Conservation (phyloP, 2,113 vertebrate genomes). For the Zosterops lateralis region DNA sequence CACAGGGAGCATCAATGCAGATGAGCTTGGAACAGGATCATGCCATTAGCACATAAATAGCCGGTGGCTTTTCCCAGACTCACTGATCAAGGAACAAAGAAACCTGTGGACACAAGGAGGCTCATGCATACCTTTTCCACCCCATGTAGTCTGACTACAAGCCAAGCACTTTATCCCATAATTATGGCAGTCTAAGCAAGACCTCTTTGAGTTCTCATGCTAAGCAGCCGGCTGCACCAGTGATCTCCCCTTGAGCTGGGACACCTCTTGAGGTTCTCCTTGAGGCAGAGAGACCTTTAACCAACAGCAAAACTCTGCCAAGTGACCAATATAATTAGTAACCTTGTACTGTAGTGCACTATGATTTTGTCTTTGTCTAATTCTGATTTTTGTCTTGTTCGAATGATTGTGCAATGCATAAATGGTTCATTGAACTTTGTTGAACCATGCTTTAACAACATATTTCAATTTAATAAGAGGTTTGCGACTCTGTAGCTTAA, state of each 20-base stretch:
- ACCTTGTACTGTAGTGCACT: not conserved
- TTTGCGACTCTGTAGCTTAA: not conserved
- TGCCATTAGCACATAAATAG: rapidly evolving
- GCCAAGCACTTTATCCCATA: not conserved
- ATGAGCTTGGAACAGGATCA: not conserved
- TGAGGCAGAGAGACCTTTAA: not conserved
- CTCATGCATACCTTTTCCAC: not conserved
- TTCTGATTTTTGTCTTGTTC: not conserved
- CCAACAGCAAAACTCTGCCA: not conserved
- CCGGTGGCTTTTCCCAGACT: rapidly evolving
- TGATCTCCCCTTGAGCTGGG: not conserved
- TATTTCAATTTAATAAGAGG: not conserved
- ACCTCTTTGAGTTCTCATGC: not conserved
- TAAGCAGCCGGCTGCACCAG: not conserved
- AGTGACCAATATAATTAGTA: not conserved
- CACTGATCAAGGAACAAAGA: not conserved
- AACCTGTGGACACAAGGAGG: not conserved
- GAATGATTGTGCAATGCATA: not conserved
- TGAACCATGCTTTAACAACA: not conserved
- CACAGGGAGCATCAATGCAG: not conserved
- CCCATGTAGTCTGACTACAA: not conserved
- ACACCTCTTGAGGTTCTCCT: not conserved
- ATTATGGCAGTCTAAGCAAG: not conserved
- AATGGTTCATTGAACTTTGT: not conserved
- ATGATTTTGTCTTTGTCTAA: not conserved